Evolutionary conservation across 2,113 vertebrate genomes (phyloP).

Genomic region (Actenoides lindsayi): DNA sequence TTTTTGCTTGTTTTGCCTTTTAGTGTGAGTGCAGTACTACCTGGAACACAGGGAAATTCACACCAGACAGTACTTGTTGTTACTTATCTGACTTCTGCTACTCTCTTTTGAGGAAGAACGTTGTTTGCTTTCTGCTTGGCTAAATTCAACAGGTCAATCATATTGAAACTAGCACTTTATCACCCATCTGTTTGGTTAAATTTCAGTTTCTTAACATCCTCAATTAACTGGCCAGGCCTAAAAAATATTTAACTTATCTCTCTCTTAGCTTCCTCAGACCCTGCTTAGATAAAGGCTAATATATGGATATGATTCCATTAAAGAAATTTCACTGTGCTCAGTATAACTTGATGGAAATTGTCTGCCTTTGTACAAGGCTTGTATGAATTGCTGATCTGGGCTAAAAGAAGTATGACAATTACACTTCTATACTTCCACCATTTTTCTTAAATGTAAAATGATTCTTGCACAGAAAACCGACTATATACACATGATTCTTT

Average conservation of each 20-base stretch:
- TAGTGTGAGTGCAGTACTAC: constrained; percentile 33
- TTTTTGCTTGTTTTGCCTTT: constrained; percentile 72
- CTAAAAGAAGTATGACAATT: neutral
- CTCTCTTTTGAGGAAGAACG: constrained; percentile 52
- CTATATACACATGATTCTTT: neutral
- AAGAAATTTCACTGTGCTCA: neutral
- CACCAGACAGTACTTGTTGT: constrained; percentile 65
- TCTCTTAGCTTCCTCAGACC: neutral
- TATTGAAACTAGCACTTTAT: constrained; percentile 59
- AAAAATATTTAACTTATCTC: constrained; percentile 53
- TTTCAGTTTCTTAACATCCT: constrained; percentile 57
- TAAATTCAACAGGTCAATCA: constrained; percentile 52
- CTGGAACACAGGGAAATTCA: constrained; percentile 65
- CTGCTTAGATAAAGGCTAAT: constrained; percentile 33
- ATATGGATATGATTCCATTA: neutral
- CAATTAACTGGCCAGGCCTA: constrained; percentile 31
- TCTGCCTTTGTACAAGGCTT: neutral
- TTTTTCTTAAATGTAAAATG: neutral
- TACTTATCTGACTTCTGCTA: constrained; percentile 60
- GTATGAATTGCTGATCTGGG: neutral
- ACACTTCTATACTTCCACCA: neutral
- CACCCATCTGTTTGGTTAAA: constrained; percentile 70
- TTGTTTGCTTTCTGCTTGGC: constrained; percentile 60
- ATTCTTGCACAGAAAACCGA: neutral
- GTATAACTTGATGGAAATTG: neutral